Percentiles rank a stretch among this genome's conserved stretches.
phyloP scores from a whole-genome alignment of 2,113 vertebrate genomes.

The Oreocharis arfaki region DNA sequence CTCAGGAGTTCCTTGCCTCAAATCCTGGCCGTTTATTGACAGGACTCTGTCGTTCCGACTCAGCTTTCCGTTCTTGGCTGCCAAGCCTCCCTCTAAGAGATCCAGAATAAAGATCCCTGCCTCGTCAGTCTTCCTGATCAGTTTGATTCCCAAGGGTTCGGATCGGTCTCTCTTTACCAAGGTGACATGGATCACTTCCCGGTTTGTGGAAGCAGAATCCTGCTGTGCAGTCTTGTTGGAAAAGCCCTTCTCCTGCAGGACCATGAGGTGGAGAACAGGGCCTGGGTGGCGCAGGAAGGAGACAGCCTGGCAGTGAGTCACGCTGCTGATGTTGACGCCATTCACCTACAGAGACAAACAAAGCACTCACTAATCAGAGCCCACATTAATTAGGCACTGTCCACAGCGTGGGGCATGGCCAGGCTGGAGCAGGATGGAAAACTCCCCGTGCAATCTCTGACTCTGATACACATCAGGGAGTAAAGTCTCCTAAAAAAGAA shows the following conservation, averaged over 20 bases:
- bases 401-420: background rate
- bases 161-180: constrained; percentile 82
- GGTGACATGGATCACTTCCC: constrained; percentile 82
- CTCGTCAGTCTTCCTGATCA: constrained; percentile 87
- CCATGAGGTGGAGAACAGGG: constrained; percentile 76
- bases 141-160: constrained; percentile 87
- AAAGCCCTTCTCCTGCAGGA: constrained; percentile 92
- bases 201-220: background rate
- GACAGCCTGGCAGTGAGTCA: constrained; percentile 83
- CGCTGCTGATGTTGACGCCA: constrained; percentile 82
- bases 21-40: constrained; percentile 89
- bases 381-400: background rate
- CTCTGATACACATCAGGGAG: background rate
- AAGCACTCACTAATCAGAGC: constrained; percentile 21
- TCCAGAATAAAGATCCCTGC: constrained; percentile 89
- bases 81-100: constrained; percentile 85
- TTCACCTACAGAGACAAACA: constrained; percentile 79
- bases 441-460: background rate
- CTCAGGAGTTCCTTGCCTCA: constrained; percentile 89
- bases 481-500: background rate
- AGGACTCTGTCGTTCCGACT: constrained; percentile 87
- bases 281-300: constrained; percentile 77
- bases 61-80: constrained; percentile 87
- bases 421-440: background rate
- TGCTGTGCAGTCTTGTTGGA: constrained; percentile 64